phyloP scores from a whole-genome alignment of 2,113 vertebrate genomes.

The Hylia prasina region DNA sequence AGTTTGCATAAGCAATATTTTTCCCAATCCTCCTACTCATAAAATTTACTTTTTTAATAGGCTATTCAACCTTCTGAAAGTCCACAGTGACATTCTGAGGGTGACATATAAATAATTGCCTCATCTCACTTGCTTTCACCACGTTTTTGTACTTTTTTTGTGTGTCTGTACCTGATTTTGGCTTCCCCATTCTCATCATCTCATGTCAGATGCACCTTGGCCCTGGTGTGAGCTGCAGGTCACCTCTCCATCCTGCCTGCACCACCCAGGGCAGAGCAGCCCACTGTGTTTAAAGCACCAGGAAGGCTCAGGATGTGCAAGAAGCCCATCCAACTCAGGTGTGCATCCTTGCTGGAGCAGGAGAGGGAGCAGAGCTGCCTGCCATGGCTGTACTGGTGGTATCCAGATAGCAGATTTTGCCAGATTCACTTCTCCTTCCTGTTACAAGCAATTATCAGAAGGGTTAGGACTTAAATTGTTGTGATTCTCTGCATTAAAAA shows the following conservation, averaged over 20 bases:
- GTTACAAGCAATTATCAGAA: neutral
- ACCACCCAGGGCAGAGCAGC: neutral
- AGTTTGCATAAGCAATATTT: neutral
- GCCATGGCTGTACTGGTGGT: neutral
- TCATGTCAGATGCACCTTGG: neutral
- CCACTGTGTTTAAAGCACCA: rapidly evolving
- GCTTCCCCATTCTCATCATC: neutral
- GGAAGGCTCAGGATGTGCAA: neutral
- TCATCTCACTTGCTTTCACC: neutral
- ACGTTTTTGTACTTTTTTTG: rapidly evolving
- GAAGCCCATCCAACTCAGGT: neutral
- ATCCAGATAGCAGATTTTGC: neutral
- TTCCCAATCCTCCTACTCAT: neutral
- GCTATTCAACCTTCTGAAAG: neutral
- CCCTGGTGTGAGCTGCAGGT: neutral
- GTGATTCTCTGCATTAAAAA: neutral
- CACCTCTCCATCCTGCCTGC: neutral
- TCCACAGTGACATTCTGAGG: neutral
- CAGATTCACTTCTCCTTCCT: neutral
- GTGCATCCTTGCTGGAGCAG: rapidly evolving
- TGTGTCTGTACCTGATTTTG: neutral
- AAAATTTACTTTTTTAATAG: neutral
- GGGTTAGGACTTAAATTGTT: neutral
- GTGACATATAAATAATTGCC: neutral
- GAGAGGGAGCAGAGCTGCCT: neutral